Evolutionary conservation across 2,888 invertebrate species (phyloP), one percentile per base, ranked within the genome.

Genomic region (Reticulitermes lucifugus): DNA sequence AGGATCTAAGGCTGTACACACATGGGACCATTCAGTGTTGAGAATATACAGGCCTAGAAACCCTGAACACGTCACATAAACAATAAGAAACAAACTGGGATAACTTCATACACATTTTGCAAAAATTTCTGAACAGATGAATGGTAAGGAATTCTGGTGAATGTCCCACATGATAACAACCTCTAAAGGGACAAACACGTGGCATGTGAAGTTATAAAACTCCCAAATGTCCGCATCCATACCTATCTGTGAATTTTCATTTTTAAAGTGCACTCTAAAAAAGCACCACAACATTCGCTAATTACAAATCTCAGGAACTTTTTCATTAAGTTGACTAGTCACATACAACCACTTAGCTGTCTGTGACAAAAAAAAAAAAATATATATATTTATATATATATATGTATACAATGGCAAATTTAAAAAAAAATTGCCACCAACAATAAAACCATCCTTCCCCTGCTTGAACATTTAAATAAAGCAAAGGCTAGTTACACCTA

Each of bases 221-320:
- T 75, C 83, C 83, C 83, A 51, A 80, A 21, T 29, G 51, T 79
- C 46, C n/a, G 18, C 80, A 60, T 59, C 70, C 81, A 81, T 46
- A 81, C 65, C 65, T 70, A 81, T 70, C 81, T 70, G 46, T 81
- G 60, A 51, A 22, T 60, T 80, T 71, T 85, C 73, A 79, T 84
- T 82, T 83, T 77, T 65, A 83, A 85, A 85, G 87, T 86, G 86
- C 86, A 87, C 83, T 87, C 85, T 85, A 87, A 86, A 87, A 25
- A 87, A 88, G 87, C 87, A 87, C 86, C 87, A 87, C 87, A 86
- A 86, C 84, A 86, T 85, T 86, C 85, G 60, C 87, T 87, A 86
- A 85, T 81, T 85, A 87, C 85, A 87, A 87, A 87, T 88, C 87
- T 87, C 87, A 88, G 88, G 88, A 88, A 88, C 88, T 88, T 87